Evolutionary conservation across 2,888 invertebrate genomes (phyloP).

Genomic region (Hydrotaea diabolus): DNA sequence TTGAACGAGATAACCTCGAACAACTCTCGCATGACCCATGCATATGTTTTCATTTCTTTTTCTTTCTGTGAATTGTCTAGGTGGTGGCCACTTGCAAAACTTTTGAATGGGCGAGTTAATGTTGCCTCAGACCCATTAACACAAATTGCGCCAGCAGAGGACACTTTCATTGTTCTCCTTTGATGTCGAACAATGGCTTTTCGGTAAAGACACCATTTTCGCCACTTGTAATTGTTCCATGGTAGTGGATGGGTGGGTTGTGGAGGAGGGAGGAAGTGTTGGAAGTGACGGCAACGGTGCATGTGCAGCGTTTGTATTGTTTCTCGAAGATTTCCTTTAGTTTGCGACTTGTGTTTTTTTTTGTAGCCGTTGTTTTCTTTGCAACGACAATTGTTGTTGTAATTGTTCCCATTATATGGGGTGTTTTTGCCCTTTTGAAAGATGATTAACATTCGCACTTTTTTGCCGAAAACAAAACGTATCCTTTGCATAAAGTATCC

Average conservation of each 20-base stretch:
- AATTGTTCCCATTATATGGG: slow-evolving; percentile 7
- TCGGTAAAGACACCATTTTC: background rate
- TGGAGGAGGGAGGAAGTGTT: too few relatives aligned
- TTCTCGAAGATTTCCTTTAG: background rate
- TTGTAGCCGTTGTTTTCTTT: background rate
- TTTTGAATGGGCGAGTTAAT: too few relatives aligned
- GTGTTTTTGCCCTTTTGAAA: background rate
- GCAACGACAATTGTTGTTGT: background rate
- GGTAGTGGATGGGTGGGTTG: too few relatives aligned
- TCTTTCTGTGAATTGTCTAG: too few relatives aligned
- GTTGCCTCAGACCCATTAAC: background rate
- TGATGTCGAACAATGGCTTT: background rate
- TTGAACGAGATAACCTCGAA: too few relatives aligned
- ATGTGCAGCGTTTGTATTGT: background rate
- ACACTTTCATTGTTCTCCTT: background rate
- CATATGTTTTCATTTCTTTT: too few relatives aligned
- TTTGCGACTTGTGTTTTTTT: too few relatives aligned
- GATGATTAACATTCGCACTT: background rate
- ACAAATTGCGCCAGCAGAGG: background rate
- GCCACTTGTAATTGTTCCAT: background rate
- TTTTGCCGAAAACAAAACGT: background rate
- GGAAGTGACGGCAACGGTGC: too few relatives aligned
- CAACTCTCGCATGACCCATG: too few relatives aligned
- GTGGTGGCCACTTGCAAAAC: too few relatives aligned
- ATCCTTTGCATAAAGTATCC: background rate